These are phyloP conservation scores for Mustela nigripes DNA, from an alignment of 2,113 vertebrate species.

Conservation along the genomic window DNA sequence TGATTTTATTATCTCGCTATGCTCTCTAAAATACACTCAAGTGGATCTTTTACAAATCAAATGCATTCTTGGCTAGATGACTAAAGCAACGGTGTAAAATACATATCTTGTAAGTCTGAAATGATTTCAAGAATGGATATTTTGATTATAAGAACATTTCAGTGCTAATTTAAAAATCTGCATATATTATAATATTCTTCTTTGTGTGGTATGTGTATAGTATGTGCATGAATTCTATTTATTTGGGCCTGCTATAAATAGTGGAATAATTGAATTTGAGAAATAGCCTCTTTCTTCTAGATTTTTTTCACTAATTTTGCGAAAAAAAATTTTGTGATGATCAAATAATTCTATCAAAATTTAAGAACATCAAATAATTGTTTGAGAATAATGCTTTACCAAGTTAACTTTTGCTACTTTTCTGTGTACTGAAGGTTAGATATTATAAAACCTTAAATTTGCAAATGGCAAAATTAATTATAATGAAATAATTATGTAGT, in stretches of 20 bases:
- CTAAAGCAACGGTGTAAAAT: not conserved
- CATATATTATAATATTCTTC: not conserved
- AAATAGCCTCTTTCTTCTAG: not conserved
- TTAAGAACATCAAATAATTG: not conserved
- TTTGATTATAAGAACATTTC: not conserved
- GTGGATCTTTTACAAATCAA: not conserved
- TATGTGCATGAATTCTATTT: not conserved
- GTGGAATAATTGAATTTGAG: not conserved
- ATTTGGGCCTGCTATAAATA: not conserved
- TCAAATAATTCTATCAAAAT: not conserved
- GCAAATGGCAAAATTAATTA: not conserved
- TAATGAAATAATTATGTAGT: not conserved
- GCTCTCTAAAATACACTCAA: not conserved
- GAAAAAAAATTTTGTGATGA: not conserved
- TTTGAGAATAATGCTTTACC: not conserved
- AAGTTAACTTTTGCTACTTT: not conserved
- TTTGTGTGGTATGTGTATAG: not conserved
- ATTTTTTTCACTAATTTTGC: not conserved
- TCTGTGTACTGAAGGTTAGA: not conserved
- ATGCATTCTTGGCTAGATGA: not conserved
- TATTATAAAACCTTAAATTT: not conserved
- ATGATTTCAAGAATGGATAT: not conserved
- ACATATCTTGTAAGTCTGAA: not conserved
- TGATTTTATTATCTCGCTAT: not conserved
- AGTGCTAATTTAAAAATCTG: not conserved